These are phyloP conservation scores for Drosophila punjabiensis DNA, from an alignment of 1,140 invertebrate genomes.

Conservation along the genomic window DNA sequence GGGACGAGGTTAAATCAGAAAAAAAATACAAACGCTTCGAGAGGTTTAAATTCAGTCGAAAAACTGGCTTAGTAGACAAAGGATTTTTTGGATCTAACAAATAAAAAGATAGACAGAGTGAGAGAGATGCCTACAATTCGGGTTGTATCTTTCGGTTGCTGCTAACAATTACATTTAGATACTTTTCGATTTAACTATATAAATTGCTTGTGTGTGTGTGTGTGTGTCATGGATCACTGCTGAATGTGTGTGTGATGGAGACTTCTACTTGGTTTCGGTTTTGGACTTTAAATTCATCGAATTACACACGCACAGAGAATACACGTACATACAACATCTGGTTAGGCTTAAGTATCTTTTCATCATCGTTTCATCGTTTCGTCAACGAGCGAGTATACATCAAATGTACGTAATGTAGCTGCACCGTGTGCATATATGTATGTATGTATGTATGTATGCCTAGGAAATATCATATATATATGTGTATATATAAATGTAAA, in stretches of 20 bases:
- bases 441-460: constrained; percentile 34
- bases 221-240: neutral
- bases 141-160: constrained; percentile 22
- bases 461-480: constrained; percentile 46
- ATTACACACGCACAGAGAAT: constrained; percentile 45
- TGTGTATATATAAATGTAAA: constrained; percentile 44
- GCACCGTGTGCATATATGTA: constrained; percentile 26
- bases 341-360: constrained; percentile 37
- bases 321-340: constrained; percentile 49
- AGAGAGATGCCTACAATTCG: constrained; percentile 31
- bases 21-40: too few relatives aligned
- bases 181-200: constrained; percentile 38
- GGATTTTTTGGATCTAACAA: constrained; percentile 12
- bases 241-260: constrained; percentile 7
- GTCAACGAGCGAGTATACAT: constrained; percentile 50
- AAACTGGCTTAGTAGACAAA: constrained; percentile 20
- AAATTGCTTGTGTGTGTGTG: constrained; percentile 28
- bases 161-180: constrained; percentile 51
- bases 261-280: neutral
- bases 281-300: constrained; percentile 32
- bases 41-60: constrained; percentile 57
- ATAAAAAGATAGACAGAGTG: constrained; percentile 16
- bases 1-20: constrained; percentile 4
- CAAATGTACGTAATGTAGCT: constrained; percentile 44
- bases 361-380: constrained; percentile 10